Conservation (phyloP, 2,888 invertebrate species). For the Parapristionchus giblindavisi region DNA sequence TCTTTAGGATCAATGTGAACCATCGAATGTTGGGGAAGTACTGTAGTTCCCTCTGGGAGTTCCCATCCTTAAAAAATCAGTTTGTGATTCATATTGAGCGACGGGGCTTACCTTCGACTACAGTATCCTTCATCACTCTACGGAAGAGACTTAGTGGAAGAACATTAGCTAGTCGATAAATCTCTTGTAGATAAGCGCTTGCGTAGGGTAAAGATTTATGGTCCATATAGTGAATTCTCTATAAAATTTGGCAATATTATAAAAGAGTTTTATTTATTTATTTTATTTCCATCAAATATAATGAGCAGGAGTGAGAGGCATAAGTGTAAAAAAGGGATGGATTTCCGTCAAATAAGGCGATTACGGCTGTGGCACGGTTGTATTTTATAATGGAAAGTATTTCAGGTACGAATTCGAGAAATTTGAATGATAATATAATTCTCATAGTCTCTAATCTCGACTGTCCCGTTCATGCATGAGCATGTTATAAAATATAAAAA, state of each 20-base stretch:
- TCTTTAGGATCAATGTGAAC: constrained; percentile 5
- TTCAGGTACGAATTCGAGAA: too few species aligned
- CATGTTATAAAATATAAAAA: background rate
- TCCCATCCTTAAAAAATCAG: background rate
- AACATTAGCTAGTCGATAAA: background rate
- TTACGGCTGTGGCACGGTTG: too few species aligned
- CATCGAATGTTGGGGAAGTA: constrained; percentile 11
- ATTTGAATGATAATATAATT: too few species aligned
- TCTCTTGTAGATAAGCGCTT: background rate
- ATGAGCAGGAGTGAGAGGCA: too few species aligned
- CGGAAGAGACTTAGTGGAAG: background rate
- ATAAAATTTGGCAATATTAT: background rate
- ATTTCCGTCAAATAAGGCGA: too few species aligned
- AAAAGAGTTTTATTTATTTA: too few species aligned
- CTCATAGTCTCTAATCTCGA: too few species aligned
- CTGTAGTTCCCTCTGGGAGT: background rate
- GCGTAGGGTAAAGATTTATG: background rate
- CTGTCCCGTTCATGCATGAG: background rate
- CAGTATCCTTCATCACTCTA: background rate
- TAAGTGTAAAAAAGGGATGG: too few species aligned
- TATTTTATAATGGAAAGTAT: too few species aligned
- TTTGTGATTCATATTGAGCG: background rate
- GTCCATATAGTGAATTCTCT: background rate
- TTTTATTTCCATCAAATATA: too few species aligned
- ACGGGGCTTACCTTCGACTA: background rate